Percentiles rank a stretch among this genome's conserved stretches.
Conservation (phyloP, 2,888 invertebrate species). For the Watsonalla binaria region DNA sequence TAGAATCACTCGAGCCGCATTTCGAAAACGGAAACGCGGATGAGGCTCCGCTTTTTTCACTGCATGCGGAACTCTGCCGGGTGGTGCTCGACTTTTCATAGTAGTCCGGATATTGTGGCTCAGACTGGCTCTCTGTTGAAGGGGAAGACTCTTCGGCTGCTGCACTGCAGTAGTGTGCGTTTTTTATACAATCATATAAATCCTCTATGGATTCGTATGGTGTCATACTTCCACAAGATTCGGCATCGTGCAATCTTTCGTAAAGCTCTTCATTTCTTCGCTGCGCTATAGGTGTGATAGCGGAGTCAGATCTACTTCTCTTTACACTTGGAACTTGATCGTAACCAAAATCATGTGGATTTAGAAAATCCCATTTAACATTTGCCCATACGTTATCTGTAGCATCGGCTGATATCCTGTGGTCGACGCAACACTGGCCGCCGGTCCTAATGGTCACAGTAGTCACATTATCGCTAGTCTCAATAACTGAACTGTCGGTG, state of each 20-base stretch:
- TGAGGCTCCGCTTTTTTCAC: conserved; percentile 70
- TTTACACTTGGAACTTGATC: conserved; percentile 67
- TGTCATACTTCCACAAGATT: conserved; percentile 69
- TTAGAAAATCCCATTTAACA: conserved; percentile 69
- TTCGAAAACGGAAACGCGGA: conserved; percentile 74
- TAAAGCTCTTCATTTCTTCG: conserved; percentile 67
- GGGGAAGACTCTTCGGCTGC: conserved; percentile 65
- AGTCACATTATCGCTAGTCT: conserved; percentile 58
- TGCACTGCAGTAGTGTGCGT: conserved; percentile 59
- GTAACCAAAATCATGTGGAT: conserved; percentile 68
- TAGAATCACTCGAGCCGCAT: conserved; percentile 71
- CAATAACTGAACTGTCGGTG: conserved; percentile 52
- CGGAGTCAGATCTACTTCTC: conserved; percentile 69
- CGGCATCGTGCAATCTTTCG: conserved; percentile 56
- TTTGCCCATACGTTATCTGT: conserved; percentile 73
- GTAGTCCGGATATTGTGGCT: conserved; percentile 65
- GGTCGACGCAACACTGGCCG: conserved; percentile 67
- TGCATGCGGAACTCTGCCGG: conserved; percentile 68
- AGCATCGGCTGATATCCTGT: conserved; percentile 68
- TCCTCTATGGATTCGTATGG: conserved; percentile 75
- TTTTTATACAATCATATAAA: conserved; percentile 72
- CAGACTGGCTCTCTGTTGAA: conserved; percentile 63
- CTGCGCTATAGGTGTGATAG: conserved; percentile 57
- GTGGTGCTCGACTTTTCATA: conserved; percentile 62
- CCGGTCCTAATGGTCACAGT: conserved; percentile 61